Conservation (phyloP, 1,140 invertebrate genomes). For the Zaprionus capensis region DNA sequence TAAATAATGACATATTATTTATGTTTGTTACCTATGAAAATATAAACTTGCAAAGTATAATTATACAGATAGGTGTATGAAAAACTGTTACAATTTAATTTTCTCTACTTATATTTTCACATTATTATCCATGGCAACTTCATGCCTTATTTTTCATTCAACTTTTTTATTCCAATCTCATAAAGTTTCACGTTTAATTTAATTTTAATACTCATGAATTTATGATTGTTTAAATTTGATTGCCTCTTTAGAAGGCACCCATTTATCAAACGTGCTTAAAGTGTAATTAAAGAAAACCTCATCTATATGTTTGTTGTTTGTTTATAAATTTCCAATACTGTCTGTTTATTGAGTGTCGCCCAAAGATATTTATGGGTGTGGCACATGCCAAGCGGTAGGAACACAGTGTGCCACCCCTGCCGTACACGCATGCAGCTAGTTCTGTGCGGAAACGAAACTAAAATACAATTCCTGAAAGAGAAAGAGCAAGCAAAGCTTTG, state of each 20-base stretch:
- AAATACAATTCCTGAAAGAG: too few relatives aligned
- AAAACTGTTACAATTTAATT: not conserved
- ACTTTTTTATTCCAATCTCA: not conserved
- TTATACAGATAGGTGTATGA: too few relatives aligned
- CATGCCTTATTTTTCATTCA: not conserved
- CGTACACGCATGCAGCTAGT: not conserved
- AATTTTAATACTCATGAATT: not conserved
- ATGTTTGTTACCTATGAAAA: not conserved
- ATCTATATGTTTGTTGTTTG: conserved; percentile 16
- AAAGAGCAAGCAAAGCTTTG: too few relatives aligned
- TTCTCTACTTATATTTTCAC: not conserved
- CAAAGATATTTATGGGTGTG: conserved; percentile 52
- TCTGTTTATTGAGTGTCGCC: conserved; percentile 63
- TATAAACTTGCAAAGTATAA: too few relatives aligned
- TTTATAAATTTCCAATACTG: conserved; percentile 47
- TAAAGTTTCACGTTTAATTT: not conserved
- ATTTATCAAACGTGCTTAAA: conserved; percentile 15
- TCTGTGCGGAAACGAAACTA: too few relatives aligned
- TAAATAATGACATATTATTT: not conserved
- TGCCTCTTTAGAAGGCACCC: not conserved
- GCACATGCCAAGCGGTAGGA: conserved; percentile 25
- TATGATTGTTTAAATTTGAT: not conserved
- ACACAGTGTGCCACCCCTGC: not conserved
- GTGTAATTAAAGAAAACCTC: conserved; percentile 25
- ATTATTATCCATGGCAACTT: too few relatives aligned